phyloP scores from a whole-genome alignment of 1,140 invertebrate genomes.

The Delia radicum region DNA sequence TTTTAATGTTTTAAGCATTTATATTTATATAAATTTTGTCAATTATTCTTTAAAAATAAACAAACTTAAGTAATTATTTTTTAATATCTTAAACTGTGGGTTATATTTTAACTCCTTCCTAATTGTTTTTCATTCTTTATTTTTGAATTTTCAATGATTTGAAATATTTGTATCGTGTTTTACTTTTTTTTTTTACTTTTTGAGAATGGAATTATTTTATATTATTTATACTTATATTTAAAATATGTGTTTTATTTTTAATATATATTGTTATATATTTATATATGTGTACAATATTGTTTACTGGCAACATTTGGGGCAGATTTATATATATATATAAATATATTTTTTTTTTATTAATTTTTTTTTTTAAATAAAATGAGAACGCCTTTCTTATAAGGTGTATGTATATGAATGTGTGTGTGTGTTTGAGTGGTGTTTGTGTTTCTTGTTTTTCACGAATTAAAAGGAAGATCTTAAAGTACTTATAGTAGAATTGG shows the following conservation, averaged over 20 bases:
- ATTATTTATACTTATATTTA: not conserved
- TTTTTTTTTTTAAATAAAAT: not conserved
- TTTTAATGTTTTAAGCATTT: too few relatives aligned
- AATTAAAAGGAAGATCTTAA: not conserved
- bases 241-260: not conserved
- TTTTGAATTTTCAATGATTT: too few relatives aligned
- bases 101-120: too few relatives aligned
- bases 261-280: not conserved
- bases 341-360: not conserved
- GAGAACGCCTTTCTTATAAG: not conserved
- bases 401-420: too few relatives aligned
- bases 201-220: not conserved
- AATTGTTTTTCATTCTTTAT: too few relatives aligned
- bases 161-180: not conserved
- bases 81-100: too few relatives aligned
- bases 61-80: too few relatives aligned
- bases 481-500: slow-evolving; percentile 11
- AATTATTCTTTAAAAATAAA: too few relatives aligned
- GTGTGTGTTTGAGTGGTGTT: not conserved
- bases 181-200: not conserved
- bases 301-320: slow-evolving; percentile 20
- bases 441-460: not conserved
- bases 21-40: too few relatives aligned
- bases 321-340: not conserved
- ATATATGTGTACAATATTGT: slow-evolving; percentile 16